Conservation (phyloP, 2,797 vertebrate genomes). For the Sebastolobus alascanus region DNA sequence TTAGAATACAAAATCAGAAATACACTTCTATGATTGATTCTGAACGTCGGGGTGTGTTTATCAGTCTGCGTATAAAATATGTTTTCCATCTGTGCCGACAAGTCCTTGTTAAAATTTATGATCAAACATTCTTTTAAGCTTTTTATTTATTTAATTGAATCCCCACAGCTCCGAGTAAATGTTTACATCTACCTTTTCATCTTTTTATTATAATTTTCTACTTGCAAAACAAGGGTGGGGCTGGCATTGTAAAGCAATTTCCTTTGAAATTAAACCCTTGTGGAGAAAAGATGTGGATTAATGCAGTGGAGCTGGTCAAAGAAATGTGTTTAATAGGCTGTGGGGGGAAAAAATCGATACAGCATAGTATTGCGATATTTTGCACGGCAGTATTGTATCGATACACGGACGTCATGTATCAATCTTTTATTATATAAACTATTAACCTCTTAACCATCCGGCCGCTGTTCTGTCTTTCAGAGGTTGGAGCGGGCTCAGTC, state of each 20-base stretch:
- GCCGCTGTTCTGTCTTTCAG: too few species aligned
- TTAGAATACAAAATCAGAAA: background rate
- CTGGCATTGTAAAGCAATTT: background rate
- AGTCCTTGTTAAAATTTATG: slow-evolving; percentile 32
- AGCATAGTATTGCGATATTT: too few species aligned
- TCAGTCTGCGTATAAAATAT: background rate
- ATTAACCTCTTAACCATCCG: too few species aligned
- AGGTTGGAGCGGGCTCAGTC: too few species aligned
- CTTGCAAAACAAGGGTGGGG: slow-evolving; percentile 7
- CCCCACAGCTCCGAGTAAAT: slow-evolving; percentile 16
- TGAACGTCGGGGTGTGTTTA: background rate
- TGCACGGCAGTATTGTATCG: too few species aligned
- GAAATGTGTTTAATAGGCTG: slow-evolving; percentile 17
- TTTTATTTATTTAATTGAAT: slow-evolving; percentile 37
- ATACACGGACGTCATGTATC: too few species aligned
- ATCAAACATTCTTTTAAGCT: slow-evolving; percentile 39
- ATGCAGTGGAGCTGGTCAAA: slow-evolving; percentile 35
- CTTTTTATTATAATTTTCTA: slow-evolving; percentile 2
- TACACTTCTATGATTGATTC: background rate
- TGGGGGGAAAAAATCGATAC: too few species aligned
- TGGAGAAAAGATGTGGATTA: slow-evolving; percentile 25
- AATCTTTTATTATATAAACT: too few species aligned
- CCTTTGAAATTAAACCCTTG: slow-evolving; percentile 27
- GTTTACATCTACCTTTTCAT: slow-evolving; percentile 39
- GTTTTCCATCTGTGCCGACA: slow-evolving; percentile 16